Evolutionary conservation across 2,797 vertebrate genomes (phyloP), one percentile per base, ranked within the genome.

Genomic region (Leptatherina wallacei): DNA sequence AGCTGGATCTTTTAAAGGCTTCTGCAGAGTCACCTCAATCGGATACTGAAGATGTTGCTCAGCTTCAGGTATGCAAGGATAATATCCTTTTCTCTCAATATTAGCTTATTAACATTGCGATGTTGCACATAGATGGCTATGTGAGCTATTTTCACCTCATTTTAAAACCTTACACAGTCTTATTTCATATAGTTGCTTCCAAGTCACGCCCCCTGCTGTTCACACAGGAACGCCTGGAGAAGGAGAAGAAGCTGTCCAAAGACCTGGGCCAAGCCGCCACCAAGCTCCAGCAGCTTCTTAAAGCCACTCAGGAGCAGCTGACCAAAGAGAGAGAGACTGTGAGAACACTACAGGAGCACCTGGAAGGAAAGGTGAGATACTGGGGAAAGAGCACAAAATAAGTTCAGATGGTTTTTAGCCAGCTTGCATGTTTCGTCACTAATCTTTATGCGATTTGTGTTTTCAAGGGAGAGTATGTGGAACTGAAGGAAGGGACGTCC

Each of bases 161-260:
- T 49, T 20, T 4, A 22, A 47, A 10, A 22, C 10, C 13, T 4
- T 40, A 14, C 1, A 40, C 1, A 40, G 13, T 40, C 44, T n/a
- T 49, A 47, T 47, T 47, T 47, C 7, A 47, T 49, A 22, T 11
- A 3, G 20, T 8, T 22, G 9, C n/a, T 49, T 49, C 44, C n/a
- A 49, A n/a, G 10, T 49, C 47, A n/a, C 22, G 3, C n/a, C n/a
- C n/a, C 44, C 44, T 10, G n/a, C 57, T 71, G 18, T 73, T 33
- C 10, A n/a, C 66, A 20, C 86, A 99, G 97, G 96, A 97, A 86
- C 95, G 95, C 65, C 93, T 99, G 90, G 96, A 96, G 75, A 98
- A 98, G 79, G 97, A 98, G 91, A 97, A 97, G 90, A 97, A 96
- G 85, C 80, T 99, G 89, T 96, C 96, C 51, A 96, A 95, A 92